A percentile compares a stretch with the other conserved stretches of the same genome.
phyloP scores from a whole-genome alignment of 2,888 invertebrate genomes.

The Periphyllus acericola region DNA sequence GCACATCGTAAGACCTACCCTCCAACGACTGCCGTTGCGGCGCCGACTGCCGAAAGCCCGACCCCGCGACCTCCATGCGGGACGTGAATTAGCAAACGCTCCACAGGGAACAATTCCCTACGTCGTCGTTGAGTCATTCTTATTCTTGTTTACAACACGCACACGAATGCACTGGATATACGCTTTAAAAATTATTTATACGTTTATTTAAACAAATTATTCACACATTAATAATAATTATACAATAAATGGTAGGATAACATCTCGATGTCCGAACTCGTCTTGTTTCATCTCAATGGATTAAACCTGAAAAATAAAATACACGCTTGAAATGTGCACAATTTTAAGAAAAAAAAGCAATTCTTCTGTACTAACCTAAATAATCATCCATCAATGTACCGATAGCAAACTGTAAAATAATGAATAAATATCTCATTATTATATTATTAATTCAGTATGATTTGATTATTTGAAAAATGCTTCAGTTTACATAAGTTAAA shows the following conservation, averaged over 20 bases:
- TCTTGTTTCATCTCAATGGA: slow-evolving; percentile 22
- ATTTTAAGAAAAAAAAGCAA: neutral
- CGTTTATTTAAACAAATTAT: slow-evolving; percentile 19
- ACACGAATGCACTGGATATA: neutral
- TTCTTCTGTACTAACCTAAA: slow-evolving; percentile 72
- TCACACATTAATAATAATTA: neutral
- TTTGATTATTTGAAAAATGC: no score
- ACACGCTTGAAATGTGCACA: neutral
- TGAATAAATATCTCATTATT: slow-evolving; percentile 57
- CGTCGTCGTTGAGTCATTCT: neutral
- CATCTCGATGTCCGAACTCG: neutral
- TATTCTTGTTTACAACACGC: neutral
- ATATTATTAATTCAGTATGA: no score
- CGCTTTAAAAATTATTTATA: neutral
- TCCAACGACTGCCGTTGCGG: neutral
- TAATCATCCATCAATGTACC: slow-evolving; percentile 99
- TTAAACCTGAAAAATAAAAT: slow-evolving; percentile 53
- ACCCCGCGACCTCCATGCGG: neutral
- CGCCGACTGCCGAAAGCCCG: neutral
- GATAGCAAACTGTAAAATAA: slow-evolving; percentile 90
- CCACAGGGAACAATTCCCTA: neutral
- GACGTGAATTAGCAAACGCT: no score
- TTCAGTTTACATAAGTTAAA: no score
- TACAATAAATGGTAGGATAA: neutral
- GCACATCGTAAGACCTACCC: neutral